Conservation (phyloP, 2,797 vertebrate genomes). For the Ptychadena robeensis region DNA sequence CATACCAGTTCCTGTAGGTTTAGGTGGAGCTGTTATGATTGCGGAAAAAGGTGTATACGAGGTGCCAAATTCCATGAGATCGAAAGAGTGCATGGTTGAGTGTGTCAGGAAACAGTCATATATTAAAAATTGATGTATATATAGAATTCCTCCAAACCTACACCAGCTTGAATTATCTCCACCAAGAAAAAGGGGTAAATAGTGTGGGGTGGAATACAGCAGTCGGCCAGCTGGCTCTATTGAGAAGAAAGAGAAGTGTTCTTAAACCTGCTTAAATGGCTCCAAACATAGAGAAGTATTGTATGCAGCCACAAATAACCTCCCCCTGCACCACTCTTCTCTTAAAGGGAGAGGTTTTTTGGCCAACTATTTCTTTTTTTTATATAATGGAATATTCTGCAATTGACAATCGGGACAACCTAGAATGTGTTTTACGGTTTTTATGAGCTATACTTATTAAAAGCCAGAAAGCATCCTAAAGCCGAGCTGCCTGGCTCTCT, state of each 20-base stretch:
- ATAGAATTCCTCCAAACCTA: not conserved
- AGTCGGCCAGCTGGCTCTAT: slow-evolving; percentile 1
- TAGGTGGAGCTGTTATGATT: not conserved
- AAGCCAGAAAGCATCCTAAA: no score
- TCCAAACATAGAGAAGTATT: not conserved
- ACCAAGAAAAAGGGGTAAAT: slow-evolving; percentile 1
- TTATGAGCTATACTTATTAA: no score
- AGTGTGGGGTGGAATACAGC: not conserved
- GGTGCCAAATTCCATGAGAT: slow-evolving; percentile 5
- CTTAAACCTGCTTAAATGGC: not conserved
- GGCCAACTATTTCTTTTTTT: no score
- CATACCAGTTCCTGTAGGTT: not conserved
- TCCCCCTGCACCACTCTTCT: not conserved
- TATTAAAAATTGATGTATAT: not conserved
- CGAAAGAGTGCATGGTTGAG: not conserved
- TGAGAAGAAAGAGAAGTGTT: not conserved
- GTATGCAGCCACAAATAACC: not conserved
- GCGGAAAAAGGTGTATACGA: not conserved
- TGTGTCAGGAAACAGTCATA: slow-evolving; percentile 2
- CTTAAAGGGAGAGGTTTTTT: no score
- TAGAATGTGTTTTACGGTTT: no score
- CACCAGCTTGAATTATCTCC: not conserved
- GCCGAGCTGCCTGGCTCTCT: no score
- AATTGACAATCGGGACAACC: no score
- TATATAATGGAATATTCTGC: no score